Evolutionary conservation across 1,140 invertebrate genomes (phyloP).

Genomic region (Trissolcus basalis): DNA sequence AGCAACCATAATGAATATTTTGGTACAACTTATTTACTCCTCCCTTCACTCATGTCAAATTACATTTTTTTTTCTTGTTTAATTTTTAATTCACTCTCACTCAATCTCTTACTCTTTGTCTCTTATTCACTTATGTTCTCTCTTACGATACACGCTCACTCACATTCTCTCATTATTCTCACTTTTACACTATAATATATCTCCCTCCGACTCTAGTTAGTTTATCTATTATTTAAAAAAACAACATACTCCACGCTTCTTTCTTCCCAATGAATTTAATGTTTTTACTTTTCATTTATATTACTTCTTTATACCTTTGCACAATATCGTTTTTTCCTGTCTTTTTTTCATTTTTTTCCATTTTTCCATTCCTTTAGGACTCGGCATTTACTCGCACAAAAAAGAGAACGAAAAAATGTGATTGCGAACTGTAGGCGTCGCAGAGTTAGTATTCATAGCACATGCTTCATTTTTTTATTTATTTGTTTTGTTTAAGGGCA

Average conservation of each 20-base stretch:
- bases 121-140: conserved; percentile 2
- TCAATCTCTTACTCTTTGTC: conserved; percentile 2
- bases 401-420: conserved; percentile 27
- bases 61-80: conserved; percentile 15
- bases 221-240: conserved; percentile 49
- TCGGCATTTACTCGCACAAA: conserved; percentile 32
- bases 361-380: conserved; percentile 24
- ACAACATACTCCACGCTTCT: conserved; percentile 47
- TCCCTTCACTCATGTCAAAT: conserved; percentile 32
- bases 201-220: conserved; percentile 49
- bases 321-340: conserved; percentile 49
- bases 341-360: conserved; percentile 1
- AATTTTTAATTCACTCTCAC: conserved; percentile 9
- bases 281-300: conserved; percentile 60
- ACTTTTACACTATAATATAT: conserved; percentile 51
- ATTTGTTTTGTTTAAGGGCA: conserved; percentile 30
- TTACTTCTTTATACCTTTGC: conserved; percentile 63
- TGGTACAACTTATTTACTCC: conserved; percentile 73
- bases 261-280: conserved; percentile 57
- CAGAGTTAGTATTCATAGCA: conserved; percentile 58
- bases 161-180: conserved; percentile 24
- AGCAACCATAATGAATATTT: conserved; percentile 74
- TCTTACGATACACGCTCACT: conserved; percentile 8
- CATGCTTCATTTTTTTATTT: conserved; percentile 38
- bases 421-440: conserved; percentile 42